Percentiles rank a stretch among this genome's conserved stretches.
phyloP scores from a whole-genome alignment of 2,797 vertebrate genomes.

The Cetoscarus ocellatus region DNA sequence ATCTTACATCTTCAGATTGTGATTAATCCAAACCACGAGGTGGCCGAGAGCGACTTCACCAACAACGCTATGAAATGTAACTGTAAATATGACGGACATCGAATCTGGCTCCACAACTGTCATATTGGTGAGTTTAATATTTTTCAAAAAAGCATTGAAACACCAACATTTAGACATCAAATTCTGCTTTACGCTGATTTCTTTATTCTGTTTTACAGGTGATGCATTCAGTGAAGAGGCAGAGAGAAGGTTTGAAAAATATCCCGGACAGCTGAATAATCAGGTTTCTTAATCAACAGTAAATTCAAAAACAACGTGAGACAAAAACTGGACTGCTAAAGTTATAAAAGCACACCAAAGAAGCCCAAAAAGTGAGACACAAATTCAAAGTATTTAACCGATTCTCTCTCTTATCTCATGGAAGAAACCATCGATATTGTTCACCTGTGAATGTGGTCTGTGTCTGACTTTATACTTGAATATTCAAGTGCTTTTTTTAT shows the following conservation, averaged over 20 bases:
- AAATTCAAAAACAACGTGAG: neutral
- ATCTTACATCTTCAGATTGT: constrained; percentile 84
- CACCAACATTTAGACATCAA: accelerated
- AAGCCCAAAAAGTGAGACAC: constrained; percentile 6
- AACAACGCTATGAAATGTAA: constrained; percentile 99
- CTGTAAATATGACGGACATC: constrained; percentile 98
- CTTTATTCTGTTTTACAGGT: constrained; percentile 72
- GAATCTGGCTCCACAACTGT: constrained; percentile 98
- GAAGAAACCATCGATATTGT: constrained; percentile 30
- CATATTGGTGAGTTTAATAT: constrained; percentile 87
- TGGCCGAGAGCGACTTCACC: constrained; percentile 97
- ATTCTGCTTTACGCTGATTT: too few species aligned
- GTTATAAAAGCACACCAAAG: constrained; percentile 12
- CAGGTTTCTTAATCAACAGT: constrained; percentile 84
- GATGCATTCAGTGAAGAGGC: constrained; percentile 96
- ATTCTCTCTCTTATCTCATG: neutral
- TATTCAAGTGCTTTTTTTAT: constrained; percentile 64
- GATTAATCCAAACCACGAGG: constrained; percentile 96
- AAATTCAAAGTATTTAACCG: constrained; percentile 15
- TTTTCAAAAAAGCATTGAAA: neutral
- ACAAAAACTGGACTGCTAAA: neutral
- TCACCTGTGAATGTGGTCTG: constrained; percentile 42
- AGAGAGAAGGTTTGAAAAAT: constrained; percentile 93
- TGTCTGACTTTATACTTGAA: constrained; percentile 76
- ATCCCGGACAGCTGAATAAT: constrained; percentile 96